Evolutionary conservation across 2,888 invertebrate species (phyloP).

Genomic region (Andrena praecox): DNA sequence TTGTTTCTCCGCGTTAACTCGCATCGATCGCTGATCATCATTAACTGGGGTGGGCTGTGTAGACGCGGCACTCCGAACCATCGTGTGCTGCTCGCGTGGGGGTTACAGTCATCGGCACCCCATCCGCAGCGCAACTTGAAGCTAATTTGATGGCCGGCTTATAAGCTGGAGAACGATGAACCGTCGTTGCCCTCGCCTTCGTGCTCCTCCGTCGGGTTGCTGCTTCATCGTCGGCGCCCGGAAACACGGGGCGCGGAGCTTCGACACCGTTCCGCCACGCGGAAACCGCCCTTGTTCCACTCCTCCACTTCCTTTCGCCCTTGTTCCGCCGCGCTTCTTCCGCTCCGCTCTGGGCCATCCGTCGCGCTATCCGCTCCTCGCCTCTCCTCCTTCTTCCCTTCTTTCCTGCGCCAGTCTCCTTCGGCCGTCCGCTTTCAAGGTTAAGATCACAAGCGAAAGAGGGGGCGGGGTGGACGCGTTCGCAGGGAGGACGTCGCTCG

Average conservation of each 20-base stretch:
- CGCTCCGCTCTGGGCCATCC: background rate
- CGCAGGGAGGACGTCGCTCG: slow-evolving; percentile 37
- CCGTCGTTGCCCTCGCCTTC: too few species aligned
- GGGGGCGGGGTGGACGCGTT: slow-evolving; percentile 8
- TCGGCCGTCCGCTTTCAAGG: slow-evolving; percentile 62
- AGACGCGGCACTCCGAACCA: too few species aligned
- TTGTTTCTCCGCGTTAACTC: too few species aligned
- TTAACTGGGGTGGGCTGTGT: too few species aligned
- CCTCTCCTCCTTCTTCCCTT: background rate
- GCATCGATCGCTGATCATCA: too few species aligned
- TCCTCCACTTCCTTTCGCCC: background rate
- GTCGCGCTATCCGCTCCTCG: background rate
- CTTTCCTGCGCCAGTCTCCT: slow-evolving; percentile 16
- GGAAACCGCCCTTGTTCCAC: slow-evolving; percentile 21
- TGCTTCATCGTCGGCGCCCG: too few species aligned
- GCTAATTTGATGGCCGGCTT: too few species aligned
- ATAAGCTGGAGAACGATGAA: too few species aligned
- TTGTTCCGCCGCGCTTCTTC: slow-evolving; percentile 15
- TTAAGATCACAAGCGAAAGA: slow-evolving; percentile 57
- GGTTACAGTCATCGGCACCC: too few species aligned
- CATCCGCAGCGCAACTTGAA: too few species aligned
- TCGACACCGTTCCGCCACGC: slow-evolving; percentile 31
- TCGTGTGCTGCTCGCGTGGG: too few species aligned
- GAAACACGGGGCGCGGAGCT: background rate
- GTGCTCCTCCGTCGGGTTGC: too few species aligned